A percentile compares a stretch with the other conserved stretches of the same genome.
These are phyloP conservation scores for Ophiothrix spiculata DNA, from an alignment of 35 echinoderm and acorn worm genomes.

Conservation along the genomic window DNA sequence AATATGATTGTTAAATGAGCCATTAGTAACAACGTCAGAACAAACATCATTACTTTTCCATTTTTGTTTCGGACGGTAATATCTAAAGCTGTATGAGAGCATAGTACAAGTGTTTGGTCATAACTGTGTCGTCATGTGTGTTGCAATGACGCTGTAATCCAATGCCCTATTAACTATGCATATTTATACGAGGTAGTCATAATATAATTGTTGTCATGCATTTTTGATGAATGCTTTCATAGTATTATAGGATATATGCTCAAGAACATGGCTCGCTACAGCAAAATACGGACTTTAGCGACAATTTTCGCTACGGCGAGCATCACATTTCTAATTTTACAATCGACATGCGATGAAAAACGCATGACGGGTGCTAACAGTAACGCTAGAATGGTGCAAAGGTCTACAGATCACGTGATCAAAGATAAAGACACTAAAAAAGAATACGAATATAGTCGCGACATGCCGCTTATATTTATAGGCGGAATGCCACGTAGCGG, in stretches of 20 bases:
- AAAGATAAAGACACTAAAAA: conserved; percentile 25
- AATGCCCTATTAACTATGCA: no score
- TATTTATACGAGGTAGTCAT: no score
- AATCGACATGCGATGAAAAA: conserved; percentile 48
- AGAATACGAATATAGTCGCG: conserved; percentile 73
- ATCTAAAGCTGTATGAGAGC: no score
- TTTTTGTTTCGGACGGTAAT: no score
- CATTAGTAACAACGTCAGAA: no score
- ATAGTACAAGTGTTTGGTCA: no score
- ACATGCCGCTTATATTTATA: conserved; percentile 94
- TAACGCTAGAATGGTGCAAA: background rate
- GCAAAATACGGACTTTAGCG: conserved; percentile 53
- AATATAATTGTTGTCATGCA: background rate
- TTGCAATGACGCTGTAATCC: no score
- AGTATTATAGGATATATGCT: background rate
- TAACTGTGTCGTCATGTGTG: no score
- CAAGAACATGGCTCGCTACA: conserved; percentile 50
- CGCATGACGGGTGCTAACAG: background rate
- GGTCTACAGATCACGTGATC: conserved; percentile 1
- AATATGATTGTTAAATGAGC: no score
- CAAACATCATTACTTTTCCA: no score
- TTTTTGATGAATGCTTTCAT: background rate
- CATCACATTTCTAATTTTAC: conserved; percentile 65
- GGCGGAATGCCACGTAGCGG: conserved; percentile 95
- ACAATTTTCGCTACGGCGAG: conserved; percentile 68